A percentile compares a stretch with the other conserved stretches of the same genome.
Conservation (phyloP, 2,113 vertebrate species). For the Hucho hucho region DNA sequence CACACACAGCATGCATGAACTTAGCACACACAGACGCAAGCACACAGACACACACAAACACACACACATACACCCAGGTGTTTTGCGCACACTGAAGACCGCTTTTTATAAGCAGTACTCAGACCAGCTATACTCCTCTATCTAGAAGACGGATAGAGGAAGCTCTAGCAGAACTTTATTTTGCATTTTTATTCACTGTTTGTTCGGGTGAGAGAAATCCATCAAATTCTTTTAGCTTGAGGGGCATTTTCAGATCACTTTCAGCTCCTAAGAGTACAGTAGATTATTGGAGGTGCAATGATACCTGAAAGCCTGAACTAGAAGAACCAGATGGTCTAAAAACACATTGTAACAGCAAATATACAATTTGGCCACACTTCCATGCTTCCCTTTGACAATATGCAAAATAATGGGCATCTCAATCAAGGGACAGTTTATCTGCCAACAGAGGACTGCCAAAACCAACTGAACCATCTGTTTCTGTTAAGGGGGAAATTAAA, state of each 20-base stretch:
- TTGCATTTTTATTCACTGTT: background rate
- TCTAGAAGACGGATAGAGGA: background rate
- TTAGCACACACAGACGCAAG: too few relatives aligned
- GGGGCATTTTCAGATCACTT: background rate
- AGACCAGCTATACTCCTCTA: background rate
- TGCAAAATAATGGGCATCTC: slow-evolving; percentile 68
- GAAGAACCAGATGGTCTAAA: slow-evolving; percentile 64
- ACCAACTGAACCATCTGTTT: slow-evolving; percentile 66
- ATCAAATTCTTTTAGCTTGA: background rate
- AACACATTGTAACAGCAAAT: slow-evolving; percentile 55
- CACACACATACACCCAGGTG: background rate
- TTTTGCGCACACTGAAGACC: slow-evolving; percentile 37
- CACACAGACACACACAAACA: too few relatives aligned
- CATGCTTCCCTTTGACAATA: slow-evolving; percentile 43
- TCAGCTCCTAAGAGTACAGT: background rate
- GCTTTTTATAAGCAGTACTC: slow-evolving; percentile 19
- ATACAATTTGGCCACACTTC: slow-evolving; percentile 58
- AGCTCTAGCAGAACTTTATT: background rate
- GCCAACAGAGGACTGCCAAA: slow-evolving; percentile 63
- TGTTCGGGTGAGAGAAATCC: background rate
- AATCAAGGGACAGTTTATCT: slow-evolving; percentile 63
- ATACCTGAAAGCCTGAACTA: slow-evolving; percentile 40
- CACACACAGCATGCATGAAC: too few relatives aligned
- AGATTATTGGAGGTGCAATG: slow-evolving; percentile 37
- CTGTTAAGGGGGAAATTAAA: slow-evolving; percentile 17